Percentiles rank a stretch among this genome's conserved stretches.
Evolutionary conservation across 2,113 vertebrate genomes (phyloP).

Genomic region (Ondatra zibethicus): DNA sequence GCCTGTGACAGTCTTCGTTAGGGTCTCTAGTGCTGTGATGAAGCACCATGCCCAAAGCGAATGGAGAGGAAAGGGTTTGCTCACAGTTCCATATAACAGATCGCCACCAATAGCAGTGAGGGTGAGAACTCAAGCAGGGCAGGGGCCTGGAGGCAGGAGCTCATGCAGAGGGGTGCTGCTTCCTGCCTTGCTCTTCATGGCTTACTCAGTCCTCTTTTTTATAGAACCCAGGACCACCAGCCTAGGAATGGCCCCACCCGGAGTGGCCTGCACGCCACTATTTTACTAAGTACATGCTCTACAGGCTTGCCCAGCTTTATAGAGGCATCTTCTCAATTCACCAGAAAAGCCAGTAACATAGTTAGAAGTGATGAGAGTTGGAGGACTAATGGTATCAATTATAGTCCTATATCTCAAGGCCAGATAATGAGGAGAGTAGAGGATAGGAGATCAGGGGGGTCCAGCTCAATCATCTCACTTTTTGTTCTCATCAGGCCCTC

Average conservation of each 20-base stretch:
- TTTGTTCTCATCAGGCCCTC: background rate
- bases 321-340: too few species aligned
- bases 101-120: background rate
- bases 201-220: background rate
- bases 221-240: background rate
- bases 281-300: too few species aligned
- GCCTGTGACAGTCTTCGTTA: background rate
- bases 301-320: too few species aligned
- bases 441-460: too few species aligned
- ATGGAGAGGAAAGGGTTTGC: too few species aligned
- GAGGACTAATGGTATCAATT: background rate
- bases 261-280: too few species aligned
- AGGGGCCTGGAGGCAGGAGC: background rate
- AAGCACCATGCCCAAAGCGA: background rate
- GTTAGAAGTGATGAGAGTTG: background rate
- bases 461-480: background rate
- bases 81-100: background rate
- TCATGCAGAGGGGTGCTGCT: too few species aligned
- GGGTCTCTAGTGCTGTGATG: background rate
- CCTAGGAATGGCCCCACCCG: too few species aligned
- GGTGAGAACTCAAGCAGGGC: background rate
- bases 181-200: too few species aligned
- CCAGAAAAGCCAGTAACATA: background rate
- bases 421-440: background rate
- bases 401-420: background rate